Conservation (phyloP, 1,140 invertebrate species). For the Tetraneura akinire region DNA sequence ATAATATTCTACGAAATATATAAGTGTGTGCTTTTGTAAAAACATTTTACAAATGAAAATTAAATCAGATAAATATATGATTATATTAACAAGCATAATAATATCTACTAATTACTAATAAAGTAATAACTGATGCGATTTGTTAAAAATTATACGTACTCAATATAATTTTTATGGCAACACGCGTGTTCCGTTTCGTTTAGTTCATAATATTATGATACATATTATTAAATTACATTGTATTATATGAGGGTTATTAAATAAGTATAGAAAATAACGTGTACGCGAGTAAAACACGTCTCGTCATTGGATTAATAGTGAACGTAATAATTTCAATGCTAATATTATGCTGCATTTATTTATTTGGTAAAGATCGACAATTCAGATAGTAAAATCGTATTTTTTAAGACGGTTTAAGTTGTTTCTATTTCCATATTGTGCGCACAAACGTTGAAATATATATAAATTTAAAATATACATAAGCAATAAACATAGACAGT, state of each 20-base stretch:
- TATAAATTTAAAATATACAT: no score
- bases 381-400: background rate
- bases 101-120: no score
- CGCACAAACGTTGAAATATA: background rate
- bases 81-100: background rate
- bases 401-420: background rate
- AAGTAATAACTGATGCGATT: background rate
- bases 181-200: background rate
- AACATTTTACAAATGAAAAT: background rate
- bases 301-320: background rate
- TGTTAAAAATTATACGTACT: background rate
- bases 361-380: background rate
- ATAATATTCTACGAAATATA: background rate
- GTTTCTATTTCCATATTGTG: background rate
- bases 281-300: background rate
- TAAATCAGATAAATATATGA: background rate
- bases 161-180: constrained; percentile 9
- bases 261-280: background rate
- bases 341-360: no score
- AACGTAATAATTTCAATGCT: constrained; percentile 8
- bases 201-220: background rate
- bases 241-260: background rate
- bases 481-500: background rate
- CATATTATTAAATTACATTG: background rate
- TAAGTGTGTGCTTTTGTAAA: background rate